Base-by-base conservation (phyloP, 2,113 vertebrate species). In the Macroglossus sobrinus region DNA sequence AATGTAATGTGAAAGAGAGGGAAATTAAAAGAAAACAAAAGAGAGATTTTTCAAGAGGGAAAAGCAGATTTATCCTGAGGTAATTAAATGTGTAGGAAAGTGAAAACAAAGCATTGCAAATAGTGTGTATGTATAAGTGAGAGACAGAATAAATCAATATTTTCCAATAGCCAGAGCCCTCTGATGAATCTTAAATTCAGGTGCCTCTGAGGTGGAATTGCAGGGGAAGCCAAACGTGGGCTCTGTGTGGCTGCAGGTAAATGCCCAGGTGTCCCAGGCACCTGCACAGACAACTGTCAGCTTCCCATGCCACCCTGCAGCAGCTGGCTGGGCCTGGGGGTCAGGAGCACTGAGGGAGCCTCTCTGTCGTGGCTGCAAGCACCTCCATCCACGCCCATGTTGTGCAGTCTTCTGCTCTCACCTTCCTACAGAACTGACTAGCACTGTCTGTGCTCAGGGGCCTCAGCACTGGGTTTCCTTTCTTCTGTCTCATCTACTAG, bases 41-140 rank as follows among this genome's bases (percentile, higher is more conserved):
- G 93, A 95, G 72, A 94, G 91, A 71, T 95, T 95, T 91, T 95
- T 80, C 66, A 84, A 95, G 85, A 89, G 85, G 86, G 38, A 40
- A 96, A 97, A 97, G 97, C 85, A 96, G 97, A 97, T 98, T 97
- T 96, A 81, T 97, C 64, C 96, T 72, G 82, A 80, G 59, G 96
- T 97, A 97, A 98, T 98, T 97, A 97, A 97, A 97, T 95, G 95
- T 97, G 96, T 96, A 91, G 96, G 88, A 90, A 95, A 88, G 40
- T 0, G 26, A 95, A 94, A 96, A 97, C 94, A 97, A 96, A 97
- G 82, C 89, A 91, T 61, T 93, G 63, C 91, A 97, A 96, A 96
- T 91, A n/a, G 59, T 63, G 68, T 47, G 61, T 94, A 43, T 68
- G 55, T n/a, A 30, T 9, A 74, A 87, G 69, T 24, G 66, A 69